Evolutionary conservation across 2,113 vertebrate genomes (phyloP), one percentile per base, ranked within the genome.

Genomic region (Laticauda laticaudata): DNA sequence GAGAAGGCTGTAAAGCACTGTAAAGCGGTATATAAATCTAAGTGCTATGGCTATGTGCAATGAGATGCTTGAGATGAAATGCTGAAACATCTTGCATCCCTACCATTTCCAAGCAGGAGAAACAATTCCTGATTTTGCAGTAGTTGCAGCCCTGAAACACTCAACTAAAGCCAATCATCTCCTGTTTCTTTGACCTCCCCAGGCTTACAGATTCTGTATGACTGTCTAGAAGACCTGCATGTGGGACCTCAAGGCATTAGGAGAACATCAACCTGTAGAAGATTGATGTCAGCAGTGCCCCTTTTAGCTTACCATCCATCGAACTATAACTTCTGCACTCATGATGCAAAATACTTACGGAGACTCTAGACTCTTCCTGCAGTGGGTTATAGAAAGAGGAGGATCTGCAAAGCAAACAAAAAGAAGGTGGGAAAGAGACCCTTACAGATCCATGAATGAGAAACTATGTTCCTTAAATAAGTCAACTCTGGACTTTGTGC

Each of bases 311-410:
- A 45, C 24, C 90, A 26, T 18, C 43, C 15, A 93, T 92, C 56
- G 91, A 24, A 54, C 89, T 94, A 91, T 43, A 59, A 85, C 85
- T 56, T 93, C 23, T 88, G 92, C 87, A 93, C 59, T 75, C 53
- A 88, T 53, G 15, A 92, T 54, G 54, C 81, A 64, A 5, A 89
- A 95, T 97, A 99, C 99, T 99, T 99, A 99, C 99, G 99, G 99
- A 97, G 99, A 99, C 97, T 99, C 99, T 91, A 99, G 98, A 97
- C 99, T 99, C 98, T 99, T 99, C 97, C 99, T 98, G 98, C 98
- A 99, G 98, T 99, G 99, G 94, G 99, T 99, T 97, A 99, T 99
- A 94, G 99, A 99, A 95, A 99, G 98, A 57, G 99, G 99, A 97
- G 99, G 99, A 97, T 99, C 99, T 99, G 97, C 92, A 97, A 98